These are phyloP conservation scores for Penaeus monodon DNA, from an alignment of 2,888 invertebrate genomes.

Conservation along the genomic window DNA sequence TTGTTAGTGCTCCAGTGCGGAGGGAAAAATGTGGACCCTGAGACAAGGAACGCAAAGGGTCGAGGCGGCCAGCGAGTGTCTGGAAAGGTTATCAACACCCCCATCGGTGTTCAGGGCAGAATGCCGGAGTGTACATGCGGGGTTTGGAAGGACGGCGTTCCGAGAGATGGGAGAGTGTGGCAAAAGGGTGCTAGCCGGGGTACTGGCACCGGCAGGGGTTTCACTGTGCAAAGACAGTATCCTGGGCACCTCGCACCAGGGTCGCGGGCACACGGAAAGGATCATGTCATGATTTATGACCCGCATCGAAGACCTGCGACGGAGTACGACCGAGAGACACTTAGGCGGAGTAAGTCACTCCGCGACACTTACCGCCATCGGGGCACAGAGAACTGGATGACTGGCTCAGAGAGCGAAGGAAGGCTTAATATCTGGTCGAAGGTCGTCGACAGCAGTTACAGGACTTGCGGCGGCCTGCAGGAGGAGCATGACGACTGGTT, in stretches of 20 bases:
- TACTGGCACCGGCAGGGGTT: neutral
- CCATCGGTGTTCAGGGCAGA: too few relatives aligned
- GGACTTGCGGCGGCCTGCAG: neutral
- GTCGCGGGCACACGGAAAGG: neutral
- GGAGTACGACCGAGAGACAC: slow-evolving; percentile 1
- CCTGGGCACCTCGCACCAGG: too few relatives aligned
- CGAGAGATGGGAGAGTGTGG: neutral
- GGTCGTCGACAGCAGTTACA: neutral
- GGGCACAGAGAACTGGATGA: neutral
- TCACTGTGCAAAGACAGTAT: too few relatives aligned
- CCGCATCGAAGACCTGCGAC: neutral
- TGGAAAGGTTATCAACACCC: neutral
- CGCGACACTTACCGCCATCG: slow-evolving; percentile 2
- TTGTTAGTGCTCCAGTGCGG: slow-evolving; percentile 45
- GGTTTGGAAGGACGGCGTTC: neutral
- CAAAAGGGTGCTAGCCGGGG: neutral
- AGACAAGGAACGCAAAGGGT: neutral
- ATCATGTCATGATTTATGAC: neutral
- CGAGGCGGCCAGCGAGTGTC: neutral
- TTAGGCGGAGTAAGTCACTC: slow-evolving; percentile 42
- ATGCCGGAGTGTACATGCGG: too few relatives aligned
- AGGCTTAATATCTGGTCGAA: neutral
- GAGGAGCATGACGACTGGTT: neutral
- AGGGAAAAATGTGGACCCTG: slow-evolving; percentile 25
- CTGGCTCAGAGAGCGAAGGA: too few relatives aligned